Evolutionary conservation across 2,113 vertebrate species (phyloP), one percentile per base, ranked within the genome.

Genomic region (Burhinus bistriatus): DNA sequence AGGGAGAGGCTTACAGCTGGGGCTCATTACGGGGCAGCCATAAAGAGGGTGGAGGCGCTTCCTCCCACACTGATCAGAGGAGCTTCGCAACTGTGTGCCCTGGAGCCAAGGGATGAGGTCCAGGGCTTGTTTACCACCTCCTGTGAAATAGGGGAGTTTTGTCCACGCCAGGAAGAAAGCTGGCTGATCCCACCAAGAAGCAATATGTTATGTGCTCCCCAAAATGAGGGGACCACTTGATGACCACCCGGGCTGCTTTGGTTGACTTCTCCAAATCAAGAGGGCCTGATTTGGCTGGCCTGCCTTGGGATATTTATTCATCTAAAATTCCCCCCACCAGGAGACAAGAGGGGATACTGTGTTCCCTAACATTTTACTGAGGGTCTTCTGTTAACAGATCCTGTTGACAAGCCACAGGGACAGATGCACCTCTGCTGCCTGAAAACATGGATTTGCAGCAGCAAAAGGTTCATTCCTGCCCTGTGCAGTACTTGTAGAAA

Each of bases 1-100:
- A 96, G 87, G 96, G 95, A 96, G 95, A 93, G 93, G 89, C 87
- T 87, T 94, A 72, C 97, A 97, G 68, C 95, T 98, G 96, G 87
- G 80, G 68, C 94, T 97, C 82, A 97, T 97, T 97, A 98, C 77
- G 0, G 25, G 90, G 68, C 87, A 83, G 95, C 87, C 86, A 82
- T 92, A 94, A 95, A 72, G 61, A 95, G 95, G 91, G 95, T 93
- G 96, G 94, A 95, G 92, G 78, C 78, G 1, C 85, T 97, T 97
- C 96, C 95, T 97, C 94, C 94, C 95, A 95, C 94, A 93, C 88
- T 76, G 95, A 94, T 96, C 96, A 96, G 87, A 96, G 51, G 54
- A 97, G 75, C 87, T 83, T 81, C 15, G 55, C 89, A 94, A 94
- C 42, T 93, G 30, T 49, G 49, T 95, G 94, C 91, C 97, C 96